These are phyloP conservation scores for Halictus rubicundus DNA, from an alignment of 1,140 invertebrate species.

Conservation along the genomic window DNA sequence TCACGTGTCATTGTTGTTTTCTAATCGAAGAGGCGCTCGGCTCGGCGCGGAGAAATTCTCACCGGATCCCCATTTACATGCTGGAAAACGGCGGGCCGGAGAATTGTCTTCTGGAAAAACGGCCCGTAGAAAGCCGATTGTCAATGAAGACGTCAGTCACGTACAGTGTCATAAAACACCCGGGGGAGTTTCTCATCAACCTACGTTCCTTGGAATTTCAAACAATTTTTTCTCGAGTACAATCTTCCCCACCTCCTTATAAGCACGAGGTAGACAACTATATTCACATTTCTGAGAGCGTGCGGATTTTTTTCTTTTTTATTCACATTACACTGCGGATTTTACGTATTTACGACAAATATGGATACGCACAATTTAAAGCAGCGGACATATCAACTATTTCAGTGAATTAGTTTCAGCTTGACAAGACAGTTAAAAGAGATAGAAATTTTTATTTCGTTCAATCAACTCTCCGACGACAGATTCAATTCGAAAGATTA, in stretches of 20 bases:
- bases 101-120: slow-evolving; percentile 42
- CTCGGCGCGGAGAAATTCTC: slow-evolving; percentile 52
- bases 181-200: not conserved
- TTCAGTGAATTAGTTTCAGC: too few relatives aligned
- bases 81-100: slow-evolving; percentile 39
- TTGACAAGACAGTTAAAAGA: too few relatives aligned
- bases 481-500: too few relatives aligned
- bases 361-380: too few relatives aligned
- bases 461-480: too few relatives aligned
- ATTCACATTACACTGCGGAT: too few relatives aligned
- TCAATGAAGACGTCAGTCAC: slow-evolving; percentile 21
- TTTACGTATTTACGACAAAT: too few relatives aligned
- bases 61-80: slow-evolving; percentile 4
- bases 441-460: too few relatives aligned
- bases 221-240: not conserved
- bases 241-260: not conserved
- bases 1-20: slow-evolving; percentile 37
- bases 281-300: too few relatives aligned
- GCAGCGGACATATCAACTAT: too few relatives aligned
- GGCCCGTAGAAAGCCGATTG: slow-evolving; percentile 32
- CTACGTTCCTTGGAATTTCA: not conserved
- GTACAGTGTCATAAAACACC: not conserved
- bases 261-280: too few relatives aligned
- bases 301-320: too few relatives aligned
- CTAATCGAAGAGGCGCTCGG: slow-evolving; percentile 1